Conservation (phyloP, 1,140 invertebrate genomes). For the Euborellia annulipes region DNA sequence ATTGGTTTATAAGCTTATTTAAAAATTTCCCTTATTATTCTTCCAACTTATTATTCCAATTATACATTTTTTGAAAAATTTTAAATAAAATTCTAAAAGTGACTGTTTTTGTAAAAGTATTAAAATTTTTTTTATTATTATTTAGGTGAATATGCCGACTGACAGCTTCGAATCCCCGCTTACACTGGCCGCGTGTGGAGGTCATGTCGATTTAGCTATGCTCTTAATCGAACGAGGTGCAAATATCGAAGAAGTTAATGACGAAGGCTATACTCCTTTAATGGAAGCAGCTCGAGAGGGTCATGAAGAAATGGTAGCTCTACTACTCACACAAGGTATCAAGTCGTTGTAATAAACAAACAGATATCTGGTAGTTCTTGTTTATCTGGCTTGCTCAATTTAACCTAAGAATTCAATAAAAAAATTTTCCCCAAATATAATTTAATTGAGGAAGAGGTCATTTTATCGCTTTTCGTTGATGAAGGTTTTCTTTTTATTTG, state of each 20-base stretch:
- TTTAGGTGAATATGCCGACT: constrained; percentile 90
- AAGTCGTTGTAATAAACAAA: no score
- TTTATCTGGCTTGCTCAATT: background rate
- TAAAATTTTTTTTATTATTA: constrained; percentile 11
- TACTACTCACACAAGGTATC: constrained; percentile 75
- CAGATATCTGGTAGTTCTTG: no score
- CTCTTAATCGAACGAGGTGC: constrained; percentile 90
- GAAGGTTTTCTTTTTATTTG: no score
- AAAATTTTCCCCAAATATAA: no score
- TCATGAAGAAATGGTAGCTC: constrained; percentile 94
- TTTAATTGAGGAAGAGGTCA: no score
- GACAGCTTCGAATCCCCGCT: constrained; percentile 98
- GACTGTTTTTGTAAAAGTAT: constrained; percentile 1
- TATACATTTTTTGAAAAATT: background rate
- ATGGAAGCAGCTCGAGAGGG: constrained; percentile 98
- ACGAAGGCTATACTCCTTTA: constrained; percentile 98
- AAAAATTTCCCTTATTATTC: no score
- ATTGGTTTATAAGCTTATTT: no score
- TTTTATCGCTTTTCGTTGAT: no score
- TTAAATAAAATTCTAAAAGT: constrained; percentile 1
- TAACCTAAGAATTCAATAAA: background rate
- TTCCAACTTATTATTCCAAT: background rate
- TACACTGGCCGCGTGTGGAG: constrained; percentile 94
- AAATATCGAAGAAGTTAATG: constrained; percentile 98
- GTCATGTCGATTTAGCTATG: constrained; percentile 91